Percentiles rank a stretch among this genome's conserved stretches.
These are phyloP conservation scores for Murina feae DNA, from an alignment of 2,113 vertebrate genomes.

Conservation along the genomic window DNA sequence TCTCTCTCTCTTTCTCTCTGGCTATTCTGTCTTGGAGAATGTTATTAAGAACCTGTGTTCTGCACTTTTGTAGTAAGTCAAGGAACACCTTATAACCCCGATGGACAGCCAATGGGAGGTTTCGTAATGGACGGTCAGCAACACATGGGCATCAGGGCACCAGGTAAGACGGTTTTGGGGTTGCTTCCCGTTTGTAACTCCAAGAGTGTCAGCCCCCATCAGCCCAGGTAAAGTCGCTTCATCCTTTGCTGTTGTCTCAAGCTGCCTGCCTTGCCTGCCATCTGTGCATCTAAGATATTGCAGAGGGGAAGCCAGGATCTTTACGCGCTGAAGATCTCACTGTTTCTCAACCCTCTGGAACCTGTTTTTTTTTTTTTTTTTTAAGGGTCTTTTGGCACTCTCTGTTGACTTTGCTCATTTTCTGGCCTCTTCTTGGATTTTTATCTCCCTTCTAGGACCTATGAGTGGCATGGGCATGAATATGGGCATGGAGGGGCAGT, in stretches of 20 bases:
- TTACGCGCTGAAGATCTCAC: conserved; percentile 57
- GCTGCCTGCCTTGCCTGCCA: conserved; percentile 81
- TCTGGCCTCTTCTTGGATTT: conserved; percentile 88
- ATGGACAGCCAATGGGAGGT: conserved; percentile 99
- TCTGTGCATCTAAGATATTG: conserved; percentile 74
- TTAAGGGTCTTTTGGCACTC: conserved; percentile 86
- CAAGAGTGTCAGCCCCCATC: background rate
- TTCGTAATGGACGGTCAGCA: conserved; percentile 99
- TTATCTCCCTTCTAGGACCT: conserved; percentile 94
- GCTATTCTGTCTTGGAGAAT: background rate
- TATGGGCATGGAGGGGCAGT: conserved; percentile 99
- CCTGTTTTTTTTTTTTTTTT: conserved; percentile 72
- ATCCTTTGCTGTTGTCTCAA: conserved; percentile 66
- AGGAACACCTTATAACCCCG: conserved; percentile 98
- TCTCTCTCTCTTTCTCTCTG: background rate
- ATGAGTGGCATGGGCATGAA: conserved; percentile 99
- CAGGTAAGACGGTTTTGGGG: conserved; percentile 88
- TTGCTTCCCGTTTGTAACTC: background rate
- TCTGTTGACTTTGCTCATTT: conserved; percentile 89
- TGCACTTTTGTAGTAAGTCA: conserved; percentile 95
- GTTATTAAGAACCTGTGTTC: conserved; percentile 71
- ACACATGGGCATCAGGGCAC: conserved; percentile 99
- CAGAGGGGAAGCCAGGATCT: conserved; percentile 74
- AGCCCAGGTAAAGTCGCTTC: conserved; percentile 70
- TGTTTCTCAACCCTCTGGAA: conserved; percentile 69